Evolutionary conservation across 2,113 vertebrate genomes (phyloP), one percentile per base, ranked within the genome.

Genomic region (Sceloporus undulatus): DNA sequence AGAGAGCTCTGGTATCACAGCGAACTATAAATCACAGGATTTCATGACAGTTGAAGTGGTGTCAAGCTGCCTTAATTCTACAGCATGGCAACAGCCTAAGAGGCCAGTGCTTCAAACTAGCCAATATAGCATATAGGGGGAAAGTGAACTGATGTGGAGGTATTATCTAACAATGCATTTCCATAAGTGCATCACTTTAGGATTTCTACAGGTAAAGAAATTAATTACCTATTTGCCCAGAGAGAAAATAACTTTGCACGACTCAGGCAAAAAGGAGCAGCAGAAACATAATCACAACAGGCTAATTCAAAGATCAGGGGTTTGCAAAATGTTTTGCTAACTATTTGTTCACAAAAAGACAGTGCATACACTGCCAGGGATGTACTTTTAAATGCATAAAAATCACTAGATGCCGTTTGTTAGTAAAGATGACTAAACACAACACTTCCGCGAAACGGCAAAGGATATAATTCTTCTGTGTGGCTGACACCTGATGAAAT

Each of bases 391-490:
- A 78, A 92, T 87, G 86, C 52, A 74, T 94, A 42, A 86, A 88
- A 48, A n/a, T 66, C 68, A 82, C 73, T 80, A 81, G 85, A 66
- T 66, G 38, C 29, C 0, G 14, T 21, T 27, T 90, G 79, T 87
- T 87, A 77, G 70, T 42, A 86, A 85, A 90, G 85, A 84, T 82
- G 77, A 80, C 75, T 52, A 78, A 42, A 1, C 42, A 0, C 0
- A 11, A 14, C 18, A 38, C 77, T 82, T 91, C 85, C 66, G 82
- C 86, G 86, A 79, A 0, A 0, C 84, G 91, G 91, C 91, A 91
- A 4, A 93, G 87, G 90, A 92, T 86, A 66, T 34, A 88, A 89
- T 92, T 82, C 86, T 82, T 25, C 90, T 40, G 85, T 87, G 79
- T 88, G 89, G 88, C 54, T 88, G 91, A 13, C 87, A 89, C 84